These are phyloP conservation scores for Poeciliopsis presidionis DNA, from an alignment of 2,797 vertebrate species.

Conservation along the genomic window DNA sequence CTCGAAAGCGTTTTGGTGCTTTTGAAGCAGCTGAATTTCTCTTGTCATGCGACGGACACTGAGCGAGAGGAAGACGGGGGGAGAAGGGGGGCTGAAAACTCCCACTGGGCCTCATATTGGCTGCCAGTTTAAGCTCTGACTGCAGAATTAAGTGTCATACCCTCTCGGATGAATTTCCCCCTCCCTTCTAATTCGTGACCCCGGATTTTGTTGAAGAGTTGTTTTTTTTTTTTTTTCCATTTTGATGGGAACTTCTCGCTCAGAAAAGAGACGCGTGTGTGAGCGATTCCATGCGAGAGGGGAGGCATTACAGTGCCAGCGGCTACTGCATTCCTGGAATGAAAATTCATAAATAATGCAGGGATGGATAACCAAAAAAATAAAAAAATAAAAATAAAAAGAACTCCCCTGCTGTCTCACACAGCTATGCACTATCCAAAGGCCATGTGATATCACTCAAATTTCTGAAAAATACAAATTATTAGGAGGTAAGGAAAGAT, in stretches of 20 bases:
- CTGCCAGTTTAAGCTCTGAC: constrained; percentile 48
- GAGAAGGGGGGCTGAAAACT: constrained; percentile 24
- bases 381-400: constrained; percentile 63
- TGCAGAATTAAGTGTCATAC: constrained; percentile 50
- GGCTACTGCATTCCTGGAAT: constrained; percentile 81
- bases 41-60: constrained; percentile 53
- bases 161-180: constrained; percentile 55
- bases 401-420: constrained; percentile 70
- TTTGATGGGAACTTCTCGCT: constrained; percentile 55
- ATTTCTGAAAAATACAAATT: constrained; percentile 70
- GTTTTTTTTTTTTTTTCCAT: constrained; percentile 28
- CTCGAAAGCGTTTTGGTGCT: constrained; percentile 47
- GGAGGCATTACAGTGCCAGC: constrained; percentile 71
- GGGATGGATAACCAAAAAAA: constrained; percentile 63
- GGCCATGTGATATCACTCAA: constrained; percentile 72
- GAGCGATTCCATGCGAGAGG: constrained; percentile 67
- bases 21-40: constrained; percentile 52
- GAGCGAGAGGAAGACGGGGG: constrained; percentile 8
- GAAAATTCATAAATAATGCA: constrained; percentile 85
- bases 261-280: constrained; percentile 34
- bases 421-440: constrained; percentile 66
- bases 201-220: constrained; percentile 60
- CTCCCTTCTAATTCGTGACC: constrained; percentile 73
- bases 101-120: constrained; percentile 54
- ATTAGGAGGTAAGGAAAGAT: constrained; percentile 52